Evolutionary conservation across 2,888 invertebrate species (phyloP), one percentile per base, ranked within the genome.

Genomic region (Scaptomyza tumidula): DNA sequence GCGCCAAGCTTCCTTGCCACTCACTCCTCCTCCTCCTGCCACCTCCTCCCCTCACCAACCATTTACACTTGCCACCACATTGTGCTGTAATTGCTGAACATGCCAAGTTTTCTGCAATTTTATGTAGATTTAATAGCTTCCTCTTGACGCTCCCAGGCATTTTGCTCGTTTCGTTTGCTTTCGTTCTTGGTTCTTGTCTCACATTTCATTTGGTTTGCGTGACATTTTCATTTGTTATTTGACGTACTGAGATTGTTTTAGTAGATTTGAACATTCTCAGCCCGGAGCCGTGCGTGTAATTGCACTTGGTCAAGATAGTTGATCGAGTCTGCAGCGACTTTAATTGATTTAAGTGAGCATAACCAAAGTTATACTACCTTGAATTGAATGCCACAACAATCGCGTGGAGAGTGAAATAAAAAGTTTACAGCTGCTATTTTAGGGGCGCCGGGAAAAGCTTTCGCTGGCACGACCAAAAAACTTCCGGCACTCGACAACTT

Each of bases 91-190:
- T 86, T 86, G 86, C 89, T 89, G 70, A 77, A 82, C 88, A 87
- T 89, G 86, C 86, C 86, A 86, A 77, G 86, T 79, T 85, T 77
- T 87, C 60, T 78, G 65, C 78, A 80, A 86, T 85, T 88, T 86
- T 86, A 88, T 86, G 89, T 78, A 86, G 87, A 86, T 86, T 86
- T 86, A 88, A 86, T 86, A 88, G 85, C 79, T 86, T 86, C 87
- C 85, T 37, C 85, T 86, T 77, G 76, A 49, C 68, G 73, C 87
- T 71, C 57, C 76, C 70, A 67, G 71, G 39, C 48, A 50, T 52
- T 52, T 39, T 52, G 3, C 52, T 27, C 50, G 50, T 37, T 50
- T 27, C 37, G 29, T 45, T 55, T 35, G 29, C 29, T 45, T 63
- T n/a, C n/a, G n/a, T n/a, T n/a, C n/a, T n/a, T 59, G 55, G 46